Conservation (phyloP, 2,113 vertebrate genomes). For the Malurus cyaneus region DNA sequence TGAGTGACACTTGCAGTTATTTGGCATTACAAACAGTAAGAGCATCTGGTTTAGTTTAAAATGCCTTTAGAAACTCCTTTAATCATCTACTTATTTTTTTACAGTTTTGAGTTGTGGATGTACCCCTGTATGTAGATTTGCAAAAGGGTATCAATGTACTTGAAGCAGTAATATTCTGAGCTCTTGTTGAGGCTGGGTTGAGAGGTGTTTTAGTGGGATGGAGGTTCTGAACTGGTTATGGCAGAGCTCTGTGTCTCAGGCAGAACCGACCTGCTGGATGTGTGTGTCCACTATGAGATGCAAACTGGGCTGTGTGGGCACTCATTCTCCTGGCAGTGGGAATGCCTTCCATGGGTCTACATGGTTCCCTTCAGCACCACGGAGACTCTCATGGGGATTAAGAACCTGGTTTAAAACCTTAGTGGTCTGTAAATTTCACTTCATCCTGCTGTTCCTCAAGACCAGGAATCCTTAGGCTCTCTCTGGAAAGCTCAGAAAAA, state of each 20-base stretch:
- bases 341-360: neutral
- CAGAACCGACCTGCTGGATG: neutral
- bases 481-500: neutral
- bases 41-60: neutral
- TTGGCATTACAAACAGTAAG: neutral
- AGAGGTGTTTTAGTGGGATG: neutral
- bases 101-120: neutral
- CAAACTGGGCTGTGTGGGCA: too few species aligned
- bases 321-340: neutral
- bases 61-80: neutral
- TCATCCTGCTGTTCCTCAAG: neutral
- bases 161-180: neutral
- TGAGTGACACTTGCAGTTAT: neutral
- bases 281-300: neutral
- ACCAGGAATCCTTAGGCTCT: neutral
- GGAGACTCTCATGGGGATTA: rapidly evolving
- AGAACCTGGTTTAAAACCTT: neutral
- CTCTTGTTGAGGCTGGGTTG: neutral
- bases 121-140: neutral
- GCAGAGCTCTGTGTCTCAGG: neutral
- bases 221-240: neutral
- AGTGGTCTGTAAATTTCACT: neutral
- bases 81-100: neutral
- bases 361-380: neutral
- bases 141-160: neutral